Base-by-base conservation (phyloP, 1,140 invertebrate species). In the Acarapis woodi region DNA sequence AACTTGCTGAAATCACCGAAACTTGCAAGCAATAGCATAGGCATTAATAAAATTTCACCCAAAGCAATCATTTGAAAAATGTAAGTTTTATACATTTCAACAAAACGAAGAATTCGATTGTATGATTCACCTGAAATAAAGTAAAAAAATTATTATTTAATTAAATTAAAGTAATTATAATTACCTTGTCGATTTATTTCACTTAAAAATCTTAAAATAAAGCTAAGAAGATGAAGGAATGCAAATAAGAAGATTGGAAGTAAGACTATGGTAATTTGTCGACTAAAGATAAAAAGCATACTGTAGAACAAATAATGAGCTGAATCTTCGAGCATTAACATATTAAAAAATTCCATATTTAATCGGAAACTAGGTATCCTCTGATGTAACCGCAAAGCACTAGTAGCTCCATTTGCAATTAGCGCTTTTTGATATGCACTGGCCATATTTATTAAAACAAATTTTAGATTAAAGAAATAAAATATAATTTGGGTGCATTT, bases 271-370 rank as follows among this genome's bases (percentile, higher is more conserved):
- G 80, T 69, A 33, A 85, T 68, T 20, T 85, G 82, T 36, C 70
- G 61, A 24, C 72, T 71, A 55, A 76, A 83, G 43, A 90, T 62
- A 53, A 94, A 94, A 47, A 93, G 80, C 32, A 90, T 54, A 9
- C 79, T 79, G 56, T 76, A 97, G 53, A 93, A 68, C 36, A 96
- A 61, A 53, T 97, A 94, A 55, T 97, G 88, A 46, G 76, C 83
- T 39, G 80, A 87, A 59, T 96, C 88, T 57, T 96, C 88, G 29
- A 70, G 48, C 42, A 90, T 61, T 38, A 96, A 53, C 5, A 62
- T 54, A 9, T 64, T 60, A 22, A 90, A 55, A 53, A 85, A 93
- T 51, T 79, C 70, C 41, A 72, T 58, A n/a, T 4, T 30, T 8
- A 46, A 44, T 35, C 70, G 64, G 41, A 88, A 71, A 23, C 52